Evolutionary conservation across 1,140 invertebrate species (phyloP).

Genomic region (Neodiprion pinetum): DNA sequence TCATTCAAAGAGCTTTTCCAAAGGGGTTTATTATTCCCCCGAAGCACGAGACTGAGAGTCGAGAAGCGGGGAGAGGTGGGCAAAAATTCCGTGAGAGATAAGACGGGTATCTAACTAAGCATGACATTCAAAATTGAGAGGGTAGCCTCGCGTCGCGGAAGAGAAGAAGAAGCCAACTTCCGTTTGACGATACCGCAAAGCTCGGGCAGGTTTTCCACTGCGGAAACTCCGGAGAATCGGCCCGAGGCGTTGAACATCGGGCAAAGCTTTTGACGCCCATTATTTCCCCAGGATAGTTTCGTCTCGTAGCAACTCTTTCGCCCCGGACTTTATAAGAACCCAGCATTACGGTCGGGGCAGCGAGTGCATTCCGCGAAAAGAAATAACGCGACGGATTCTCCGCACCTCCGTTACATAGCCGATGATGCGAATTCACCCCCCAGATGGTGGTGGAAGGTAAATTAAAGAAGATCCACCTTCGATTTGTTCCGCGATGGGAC

Average conservation of each 20-base stretch:
- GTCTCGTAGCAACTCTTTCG: too few species aligned
- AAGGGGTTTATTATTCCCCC: background rate
- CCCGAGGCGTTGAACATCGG: constrained; percentile 4
- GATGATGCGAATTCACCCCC: too few species aligned
- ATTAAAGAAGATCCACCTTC: too few species aligned
- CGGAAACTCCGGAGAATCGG: background rate
- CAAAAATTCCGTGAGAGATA: background rate
- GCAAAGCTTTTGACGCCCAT: background rate
- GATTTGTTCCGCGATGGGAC: too few species aligned
- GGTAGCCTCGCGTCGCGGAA: background rate
- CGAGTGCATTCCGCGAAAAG: too few species aligned
- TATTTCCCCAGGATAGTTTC: background rate
- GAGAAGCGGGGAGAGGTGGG: background rate
- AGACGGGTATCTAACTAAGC: background rate
- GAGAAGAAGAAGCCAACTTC: background rate
- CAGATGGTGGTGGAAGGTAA: too few species aligned
- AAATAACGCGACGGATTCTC: too few species aligned
- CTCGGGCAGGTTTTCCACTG: background rate
- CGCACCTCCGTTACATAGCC: too few species aligned
- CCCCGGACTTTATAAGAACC: too few species aligned
- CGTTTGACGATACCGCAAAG: background rate
- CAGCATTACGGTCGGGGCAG: too few species aligned
- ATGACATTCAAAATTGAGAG: background rate
- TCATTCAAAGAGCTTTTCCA: background rate
- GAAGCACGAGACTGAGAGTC: background rate